Evolutionary conservation across 1,140 invertebrate genomes (phyloP), one percentile per base, ranked within the genome.

Genomic region (Leptopilina clavipes): DNA sequence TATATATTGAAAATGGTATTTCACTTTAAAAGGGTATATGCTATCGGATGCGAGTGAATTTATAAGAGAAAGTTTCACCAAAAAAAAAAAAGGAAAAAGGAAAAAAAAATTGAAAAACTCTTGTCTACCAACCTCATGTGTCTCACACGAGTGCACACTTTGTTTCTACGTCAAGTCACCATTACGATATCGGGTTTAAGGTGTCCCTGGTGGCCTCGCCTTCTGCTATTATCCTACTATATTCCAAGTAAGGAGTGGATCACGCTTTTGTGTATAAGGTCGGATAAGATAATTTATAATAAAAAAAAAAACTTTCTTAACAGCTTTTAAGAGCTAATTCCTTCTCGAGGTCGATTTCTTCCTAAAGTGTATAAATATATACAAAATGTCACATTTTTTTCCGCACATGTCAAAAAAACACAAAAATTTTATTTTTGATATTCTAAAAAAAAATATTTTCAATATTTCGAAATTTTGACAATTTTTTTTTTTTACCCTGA

Each of bases 111-210:
- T 40, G 37, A 40, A 40, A 40, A 40, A 40, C 37, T 40, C 37
- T 40, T 40, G 37, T 40, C 37, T 31, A 52, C 25, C 14, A 52
- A 12, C 0, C 48, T 52, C 48, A 52, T 65, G 25, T 65, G 59
- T 65, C 59, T 65, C 59, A 65, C 59, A 65, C 25, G 59, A 65
- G 59, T 65, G 59, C 59, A 65, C 59, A 65, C 59, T 65, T 65
- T 65, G 59, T 65, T 65, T 65, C 59, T 3, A 65, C 59, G 59
- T 65, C 25, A 65, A 65, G 59, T 14, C 59, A 22, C 59, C 22
- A 31, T n/a, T 14, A 65, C 59, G 59, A 31, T 65, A 37, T 65
- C 59, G 25, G 19, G 59, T 65, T 65, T 65, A 65, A 65, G 59
- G 59, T 65, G 59, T 65, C 59, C 59, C 25, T 65, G 25, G 25